Evolutionary conservation across 2,888 invertebrate species (phyloP).

Genomic region (Chesias legatella): DNA sequence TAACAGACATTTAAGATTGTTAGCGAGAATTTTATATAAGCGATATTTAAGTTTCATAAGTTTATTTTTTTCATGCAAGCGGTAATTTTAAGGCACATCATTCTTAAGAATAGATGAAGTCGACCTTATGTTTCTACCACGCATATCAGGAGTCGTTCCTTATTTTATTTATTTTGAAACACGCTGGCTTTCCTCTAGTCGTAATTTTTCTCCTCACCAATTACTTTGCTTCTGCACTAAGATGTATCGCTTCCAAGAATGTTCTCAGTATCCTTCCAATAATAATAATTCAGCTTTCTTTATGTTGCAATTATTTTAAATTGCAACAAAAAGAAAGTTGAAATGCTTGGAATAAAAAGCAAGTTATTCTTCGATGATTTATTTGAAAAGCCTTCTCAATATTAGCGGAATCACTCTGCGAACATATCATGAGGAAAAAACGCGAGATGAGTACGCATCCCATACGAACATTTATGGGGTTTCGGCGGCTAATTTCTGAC

Average conservation of each 20-base stretch:
- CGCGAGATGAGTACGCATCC: slow-evolving; percentile 10
- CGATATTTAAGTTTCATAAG: slow-evolving; percentile 6
- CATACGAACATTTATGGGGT: slow-evolving; percentile 23
- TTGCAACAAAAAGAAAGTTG: no score
- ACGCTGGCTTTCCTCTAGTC: slow-evolving; percentile 43
- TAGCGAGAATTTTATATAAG: slow-evolving; percentile 9
- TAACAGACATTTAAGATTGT: slow-evolving; percentile 15
- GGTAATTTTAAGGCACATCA: slow-evolving; percentile 24
- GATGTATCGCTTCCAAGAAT: slow-evolving; percentile 43
- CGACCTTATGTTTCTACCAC: slow-evolving; percentile 45
- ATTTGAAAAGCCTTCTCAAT: no score
- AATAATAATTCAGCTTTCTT: slow-evolving; percentile 41
- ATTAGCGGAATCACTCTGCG: no score
- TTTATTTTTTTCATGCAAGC: slow-evolving; percentile 1
- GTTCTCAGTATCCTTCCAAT: slow-evolving; percentile 43
- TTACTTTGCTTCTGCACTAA: slow-evolving; percentile 59
- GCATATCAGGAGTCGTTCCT: slow-evolving; percentile 49
- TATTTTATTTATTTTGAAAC: slow-evolving; percentile 52
- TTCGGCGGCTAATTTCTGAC: slow-evolving; percentile 24
- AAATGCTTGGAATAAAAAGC: slow-evolving; percentile 16
- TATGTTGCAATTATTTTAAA: slow-evolving; percentile 16
- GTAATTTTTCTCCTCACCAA: slow-evolving; percentile 63
- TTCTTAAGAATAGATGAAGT: slow-evolving; percentile 41
- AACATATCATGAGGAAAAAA: background rate
- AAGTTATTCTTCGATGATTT: background rate